Percentiles rank a stretch among this genome's conserved stretches.
phyloP scores from a whole-genome alignment of 2,113 vertebrate species.

The Pyxicephalus adspersus region DNA sequence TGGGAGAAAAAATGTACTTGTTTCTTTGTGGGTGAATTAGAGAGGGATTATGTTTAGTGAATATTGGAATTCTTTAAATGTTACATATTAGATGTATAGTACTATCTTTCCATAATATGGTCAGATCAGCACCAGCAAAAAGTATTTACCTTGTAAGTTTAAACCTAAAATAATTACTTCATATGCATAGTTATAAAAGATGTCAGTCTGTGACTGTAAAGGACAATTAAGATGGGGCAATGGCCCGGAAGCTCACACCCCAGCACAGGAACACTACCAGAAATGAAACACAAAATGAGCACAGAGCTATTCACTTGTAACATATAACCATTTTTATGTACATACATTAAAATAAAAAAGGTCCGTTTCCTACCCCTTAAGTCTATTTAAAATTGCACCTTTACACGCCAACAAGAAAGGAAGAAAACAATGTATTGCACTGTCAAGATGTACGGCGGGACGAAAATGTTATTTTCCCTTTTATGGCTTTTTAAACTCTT shows the following conservation, averaged over 20 bases:
- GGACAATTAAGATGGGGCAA: not conserved
- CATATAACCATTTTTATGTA: slow-evolving; percentile 17
- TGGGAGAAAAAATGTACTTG: too few relatives aligned
- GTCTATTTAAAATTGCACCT: not conserved
- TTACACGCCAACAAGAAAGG: not conserved
- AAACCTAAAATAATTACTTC: not conserved
- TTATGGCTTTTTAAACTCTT: slow-evolving; percentile 55
- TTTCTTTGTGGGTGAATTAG: too few relatives aligned
- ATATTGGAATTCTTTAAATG: too few relatives aligned
- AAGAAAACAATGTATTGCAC: slow-evolving; percentile 44
- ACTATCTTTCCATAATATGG: not conserved
- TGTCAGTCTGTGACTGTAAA: not conserved
- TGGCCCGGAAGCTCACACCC: not conserved
- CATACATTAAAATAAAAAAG: slow-evolving; percentile 28
- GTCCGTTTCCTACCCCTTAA: not conserved
- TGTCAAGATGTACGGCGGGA: slow-evolving; percentile 31
- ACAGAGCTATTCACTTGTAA: slow-evolving; percentile 8
- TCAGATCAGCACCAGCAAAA: not conserved
- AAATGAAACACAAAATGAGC: not conserved
- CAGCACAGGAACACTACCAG: not conserved
- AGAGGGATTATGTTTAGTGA: too few relatives aligned
- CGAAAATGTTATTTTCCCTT: slow-evolving; percentile 24
- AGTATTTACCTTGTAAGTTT: not conserved
- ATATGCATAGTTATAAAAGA: slow-evolving; percentile 7
- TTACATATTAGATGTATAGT: not conserved